Base-by-base conservation (phyloP, 2,113 vertebrate species). In the Xenopus borealis region DNA sequence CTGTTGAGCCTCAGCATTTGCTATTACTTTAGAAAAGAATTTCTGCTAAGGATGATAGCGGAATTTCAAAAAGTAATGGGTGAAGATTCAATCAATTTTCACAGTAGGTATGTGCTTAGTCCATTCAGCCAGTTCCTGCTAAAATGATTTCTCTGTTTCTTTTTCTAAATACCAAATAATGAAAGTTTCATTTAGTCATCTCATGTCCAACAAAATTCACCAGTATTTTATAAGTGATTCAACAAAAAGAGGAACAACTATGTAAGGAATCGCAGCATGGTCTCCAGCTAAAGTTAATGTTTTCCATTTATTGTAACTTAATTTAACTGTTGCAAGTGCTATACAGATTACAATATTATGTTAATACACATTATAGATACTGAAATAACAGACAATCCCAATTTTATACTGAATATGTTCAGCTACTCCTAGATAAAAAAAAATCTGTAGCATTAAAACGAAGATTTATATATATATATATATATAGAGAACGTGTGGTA, bases 81-180 rank as follows among this genome's bases (percentile, higher is more conserved):
- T 75, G 66, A 62, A 18, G 58, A 75, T 75, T 75, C 73, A 69
- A 75, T 75, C 66, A 75, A 47, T 52, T 75, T 62, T 69, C 73
- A 69, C 66, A 75, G 66, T 75, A 57, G 72, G 66, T 69, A 20
- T 69, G 62, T 69, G 73, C 58, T 75, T 75, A 53, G 73, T 27
- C 69, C 45, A 62, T 69, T 75, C 72, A 68, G 53, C 67, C 68
- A 68, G 20, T 68, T 75, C 73, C 66, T 75, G 66, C 30, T 69
- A 62, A 68, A 50, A 50, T 63, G 57, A 53, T 75, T 75, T 69
- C 58, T 75, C n/a, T 52, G 53, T 45, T 30, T 44, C 57, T 68
- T 61, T 68, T 18, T 69, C 62, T 59, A 52, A 62, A 69, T 4
- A 63, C 46, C 58, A 75, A 62, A 57, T 75, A 57, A 69, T 62